Base-by-base conservation (phyloP, 2,797 vertebrate genomes). In the Anomalospiza imberbis region DNA sequence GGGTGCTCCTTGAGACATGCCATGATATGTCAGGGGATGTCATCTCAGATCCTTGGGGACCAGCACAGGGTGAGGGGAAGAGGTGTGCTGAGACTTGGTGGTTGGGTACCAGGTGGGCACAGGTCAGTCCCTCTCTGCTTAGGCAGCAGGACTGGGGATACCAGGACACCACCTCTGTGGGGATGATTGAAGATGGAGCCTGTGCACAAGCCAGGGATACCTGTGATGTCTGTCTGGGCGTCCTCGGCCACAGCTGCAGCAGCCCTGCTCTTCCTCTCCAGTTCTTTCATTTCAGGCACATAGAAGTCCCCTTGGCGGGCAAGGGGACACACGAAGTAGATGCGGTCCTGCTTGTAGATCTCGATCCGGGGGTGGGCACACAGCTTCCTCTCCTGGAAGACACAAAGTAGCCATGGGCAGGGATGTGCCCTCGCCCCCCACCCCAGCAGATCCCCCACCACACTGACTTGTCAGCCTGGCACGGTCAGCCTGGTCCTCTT, bases 291-390 rank as follows among this genome's bases (percentile, higher is more conserved):
- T 97, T 99, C 99, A 13, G 99, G 99, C 85, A 99, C 98, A 3
- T 99, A 99, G 97, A 99, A 99, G 94, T 99, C 98, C 51, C 98
- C 98, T 96, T 99, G 99, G 15, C 98, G 98, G 34, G 99, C 98
- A 80, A 99, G 97, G 0, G 99, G 99, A 66, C 98, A 98, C 97
- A 99, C 97, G 51, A 98, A 99, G 90, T 99, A 98, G 97, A 99
- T 99, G 95, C 97, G 95, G 75, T 98, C 98, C 22, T 97, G 98
- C 89, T 97, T 98, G 97, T 99, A 99, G 98, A 99, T 98, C 98
- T 99, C 99, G 4, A 99, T 97, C 85, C 99, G 98, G 8, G 99
- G 98, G 93, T 99, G 98, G 58, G 98, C 99, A 42, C 99, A 99
- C 26, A 99, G 98, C 94, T 98, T 98, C 91, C 98, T 98, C 79